Base-by-base conservation (phyloP, 2,113 vertebrate genomes). In the Bos javanicus region DNA sequence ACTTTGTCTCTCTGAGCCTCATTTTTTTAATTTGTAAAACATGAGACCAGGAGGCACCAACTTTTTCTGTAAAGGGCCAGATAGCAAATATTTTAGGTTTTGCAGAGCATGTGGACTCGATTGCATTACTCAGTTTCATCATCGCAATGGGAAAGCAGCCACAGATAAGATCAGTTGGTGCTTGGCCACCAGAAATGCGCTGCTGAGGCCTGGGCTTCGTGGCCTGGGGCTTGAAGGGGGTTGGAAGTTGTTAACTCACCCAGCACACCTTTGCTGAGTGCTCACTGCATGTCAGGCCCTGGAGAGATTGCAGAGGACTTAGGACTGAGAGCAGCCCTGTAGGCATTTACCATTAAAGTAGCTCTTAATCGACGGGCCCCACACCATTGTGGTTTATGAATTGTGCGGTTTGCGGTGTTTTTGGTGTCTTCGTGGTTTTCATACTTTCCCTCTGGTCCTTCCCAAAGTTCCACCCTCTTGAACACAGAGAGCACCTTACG, bases 171-270 rank as follows among this genome's bases (percentile, higher is more conserved):
- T 36, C 81, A 56, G 30, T 25, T 82, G 80, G 50, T 12, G 10
- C 46, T 48, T 30, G 46, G 78, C 76, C n/a, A 15, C 21, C 52
- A 25, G n/a, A 83, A 83, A 26, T 52, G 81, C 16, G 23, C 17
- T 50, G 21, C 12, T 83, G 81, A 56, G 52, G 52, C 12, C 52
- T 83, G 52, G 0, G 19, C 16, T 33, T 26, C 0, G 13, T 14
- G 0, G 11, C 15, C 56, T 1, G 4, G 23, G 28, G 52, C 23
- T 4, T 3, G 4, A 14, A 2, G 0, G 2, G 2, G 13, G 7
- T 1, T 25, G 16, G 10, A 16, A 19, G 6, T 7, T 12, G 1
- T 52, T 11, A 10, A 0, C 7, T 7, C 5, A 5, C 43, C 1
- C 28, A 1, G 33, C 2, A 11, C 28, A 0, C 3, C 0, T 17